These are phyloP conservation scores for Cairina moschata DNA, from an alignment of 2,113 vertebrate species.

Conservation along the genomic window DNA sequence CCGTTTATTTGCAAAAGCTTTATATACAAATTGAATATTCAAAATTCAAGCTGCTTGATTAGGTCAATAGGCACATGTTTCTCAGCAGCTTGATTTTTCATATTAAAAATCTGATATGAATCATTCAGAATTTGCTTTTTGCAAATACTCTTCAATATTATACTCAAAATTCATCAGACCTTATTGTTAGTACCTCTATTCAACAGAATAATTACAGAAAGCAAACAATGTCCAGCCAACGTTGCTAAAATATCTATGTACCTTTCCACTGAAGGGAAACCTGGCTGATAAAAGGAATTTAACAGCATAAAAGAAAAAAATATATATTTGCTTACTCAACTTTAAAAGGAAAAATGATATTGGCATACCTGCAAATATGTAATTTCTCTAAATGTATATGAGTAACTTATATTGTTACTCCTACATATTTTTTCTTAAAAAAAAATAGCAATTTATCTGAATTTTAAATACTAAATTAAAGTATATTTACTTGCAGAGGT, in stretches of 20 bases:
- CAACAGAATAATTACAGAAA: slow-evolving; percentile 48
- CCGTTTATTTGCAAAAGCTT: slow-evolving; percentile 54
- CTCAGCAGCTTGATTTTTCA: neutral
- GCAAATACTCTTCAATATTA: slow-evolving; percentile 28
- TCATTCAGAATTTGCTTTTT: slow-evolving; percentile 44
- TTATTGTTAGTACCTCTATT: slow-evolving; percentile 23
- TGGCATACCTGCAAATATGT: neutral
- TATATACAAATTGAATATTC: slow-evolving; percentile 51
- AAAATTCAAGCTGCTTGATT: slow-evolving; percentile 50
- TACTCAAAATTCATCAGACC: neutral
- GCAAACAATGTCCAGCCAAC: neutral
- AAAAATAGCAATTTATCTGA: neutral
- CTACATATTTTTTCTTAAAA: neutral
- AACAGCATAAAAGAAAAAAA: neutral
- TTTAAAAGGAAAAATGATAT: neutral
- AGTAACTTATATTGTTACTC: neutral
- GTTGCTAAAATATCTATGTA: neutral
- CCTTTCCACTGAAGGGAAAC: slow-evolving; percentile 33
- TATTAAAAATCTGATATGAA: neutral
- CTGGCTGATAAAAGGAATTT: neutral
- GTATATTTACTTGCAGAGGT: neutral
- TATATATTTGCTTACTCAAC: neutral
- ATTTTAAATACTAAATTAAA: slow-evolving; percentile 3
- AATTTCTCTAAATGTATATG: neutral
- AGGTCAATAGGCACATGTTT: slow-evolving; percentile 21